Percentiles rank a stretch among this genome's conserved stretches.
phyloP scores from a whole-genome alignment of 2,113 vertebrate species.

The Ursus arctos region DNA sequence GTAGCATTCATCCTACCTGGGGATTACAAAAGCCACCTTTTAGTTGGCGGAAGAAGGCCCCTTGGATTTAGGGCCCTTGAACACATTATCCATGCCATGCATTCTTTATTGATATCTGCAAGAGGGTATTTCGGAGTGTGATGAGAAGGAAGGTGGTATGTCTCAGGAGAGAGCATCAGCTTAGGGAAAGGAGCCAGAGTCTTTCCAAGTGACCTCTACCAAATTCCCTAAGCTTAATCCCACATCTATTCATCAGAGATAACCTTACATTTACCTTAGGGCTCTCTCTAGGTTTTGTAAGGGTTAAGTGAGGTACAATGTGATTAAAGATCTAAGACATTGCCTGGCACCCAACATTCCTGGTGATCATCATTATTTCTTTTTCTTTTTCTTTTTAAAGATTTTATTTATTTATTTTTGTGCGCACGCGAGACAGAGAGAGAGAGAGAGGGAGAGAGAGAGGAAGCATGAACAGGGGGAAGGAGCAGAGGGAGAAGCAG shows the following conservation, averaged over 20 bases:
- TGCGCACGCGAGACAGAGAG: too few relatives aligned
- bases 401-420: too few relatives aligned
- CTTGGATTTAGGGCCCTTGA: too few relatives aligned
- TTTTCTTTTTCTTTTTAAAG: not conserved
- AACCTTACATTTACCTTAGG: not conserved
- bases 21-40: not conserved
- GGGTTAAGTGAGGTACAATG: not conserved
- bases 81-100: not conserved
- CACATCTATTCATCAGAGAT: not conserved
- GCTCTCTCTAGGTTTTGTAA: not conserved
- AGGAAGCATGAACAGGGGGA: too few relatives aligned
- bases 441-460: too few relatives aligned
- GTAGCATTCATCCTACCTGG: not conserved
- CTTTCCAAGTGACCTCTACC: not conserved
- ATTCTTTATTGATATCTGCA: not conserved
- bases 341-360: not conserved
- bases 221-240: not conserved
- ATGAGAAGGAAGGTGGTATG: accelerated
- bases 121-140: not conserved
- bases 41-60: not conserved
- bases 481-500: too few relatives aligned
- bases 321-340: not conserved
- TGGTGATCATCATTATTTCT: not conserved
- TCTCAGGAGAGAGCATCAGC: not conserved
- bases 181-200: not conserved